Evolutionary conservation across 2,888 invertebrate genomes (phyloP).

Genomic region (Colletes collaris): DNA sequence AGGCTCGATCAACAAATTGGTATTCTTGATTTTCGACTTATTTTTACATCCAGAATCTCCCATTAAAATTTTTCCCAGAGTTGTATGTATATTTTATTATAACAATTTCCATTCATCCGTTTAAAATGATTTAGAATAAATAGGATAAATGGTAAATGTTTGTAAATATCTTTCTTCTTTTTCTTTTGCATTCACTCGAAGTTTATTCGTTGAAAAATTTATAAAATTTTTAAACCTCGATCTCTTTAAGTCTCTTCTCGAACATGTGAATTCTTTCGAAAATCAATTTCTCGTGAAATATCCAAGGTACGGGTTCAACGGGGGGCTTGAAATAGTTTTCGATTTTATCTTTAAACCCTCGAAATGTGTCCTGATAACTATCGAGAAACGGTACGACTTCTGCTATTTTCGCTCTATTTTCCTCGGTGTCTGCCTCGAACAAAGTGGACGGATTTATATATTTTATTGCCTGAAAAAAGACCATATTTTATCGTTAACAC

Average conservation of each 20-base stretch:
- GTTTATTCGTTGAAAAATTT: neutral
- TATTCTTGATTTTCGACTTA: no score
- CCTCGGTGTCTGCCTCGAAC: slow-evolving; percentile 94
- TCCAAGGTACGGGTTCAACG: slow-evolving; percentile 87
- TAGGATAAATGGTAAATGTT: no score
- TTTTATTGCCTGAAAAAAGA: slow-evolving; percentile 84
- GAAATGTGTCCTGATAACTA: slow-evolving; percentile 85
- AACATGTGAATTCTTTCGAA: slow-evolving; percentile 88
- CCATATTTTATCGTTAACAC: neutral
- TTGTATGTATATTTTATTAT: no score
- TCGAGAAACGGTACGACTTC: slow-evolving; percentile 84
- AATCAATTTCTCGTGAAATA: slow-evolving; percentile 89
- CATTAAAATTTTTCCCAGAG: no score
- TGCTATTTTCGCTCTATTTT: slow-evolving; percentile 86
- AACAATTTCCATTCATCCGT: no score
- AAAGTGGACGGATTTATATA: slow-evolving; percentile 91
- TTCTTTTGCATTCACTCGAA: no score
- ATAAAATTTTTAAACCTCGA: slow-evolving; percentile 80
- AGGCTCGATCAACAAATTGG: no score
- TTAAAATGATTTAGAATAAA: no score
- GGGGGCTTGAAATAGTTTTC: slow-evolving; percentile 85
- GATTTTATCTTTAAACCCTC: slow-evolving; percentile 85
- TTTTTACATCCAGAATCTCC: no score
- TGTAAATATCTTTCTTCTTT: no score
- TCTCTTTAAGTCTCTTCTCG: slow-evolving; percentile 86